These are phyloP conservation scores for Phragmatobia fuliginosa DNA, from an alignment of 2,888 invertebrate species.

Conservation along the genomic window DNA sequence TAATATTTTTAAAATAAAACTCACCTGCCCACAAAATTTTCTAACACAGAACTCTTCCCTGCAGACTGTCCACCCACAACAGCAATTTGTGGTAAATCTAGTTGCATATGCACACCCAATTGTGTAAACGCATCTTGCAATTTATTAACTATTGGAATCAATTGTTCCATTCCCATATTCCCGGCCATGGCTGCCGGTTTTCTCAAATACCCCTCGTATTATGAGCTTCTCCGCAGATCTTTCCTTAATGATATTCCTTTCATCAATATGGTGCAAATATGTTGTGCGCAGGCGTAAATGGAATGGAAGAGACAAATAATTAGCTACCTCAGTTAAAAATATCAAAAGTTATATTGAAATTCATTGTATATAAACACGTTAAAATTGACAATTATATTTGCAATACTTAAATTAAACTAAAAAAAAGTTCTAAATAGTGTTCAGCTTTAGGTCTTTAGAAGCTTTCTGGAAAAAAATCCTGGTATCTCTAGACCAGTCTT, in stretches of 20 bases:
- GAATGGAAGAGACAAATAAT: constrained; percentile 49
- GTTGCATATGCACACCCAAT: constrained; percentile 98
- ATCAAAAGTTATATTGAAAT: background rate
- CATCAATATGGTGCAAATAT: constrained; percentile 77
- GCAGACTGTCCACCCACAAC: constrained; percentile 99
- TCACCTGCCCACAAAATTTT: constrained; percentile 99
- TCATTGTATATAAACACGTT: background rate
- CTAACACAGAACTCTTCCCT: constrained; percentile 99
- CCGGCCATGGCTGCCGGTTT: constrained; percentile 88
- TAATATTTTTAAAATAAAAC: constrained; percentile 58
- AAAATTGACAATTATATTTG: background rate
- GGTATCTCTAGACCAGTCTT: background rate
- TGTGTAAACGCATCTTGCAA: constrained; percentile 99
- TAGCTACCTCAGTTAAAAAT: constrained; percentile 7
- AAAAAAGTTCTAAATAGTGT: no score
- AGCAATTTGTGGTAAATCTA: constrained; percentile 99
- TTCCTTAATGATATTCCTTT: constrained; percentile 81
- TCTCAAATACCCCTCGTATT: constrained; percentile 73
- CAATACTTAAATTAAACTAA: background rate
- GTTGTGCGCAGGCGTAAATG: constrained; percentile 75
- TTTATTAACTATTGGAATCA: constrained; percentile 99
- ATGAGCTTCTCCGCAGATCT: constrained; percentile 82
- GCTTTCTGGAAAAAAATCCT: background rate
- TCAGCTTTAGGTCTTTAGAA: background rate
- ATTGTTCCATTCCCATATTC: constrained; percentile 97